Percentiles rank a stretch among this genome's conserved stretches.
Evolutionary conservation across 2,888 invertebrate species (phyloP).

Genomic region (Auanema sp.): DNA sequence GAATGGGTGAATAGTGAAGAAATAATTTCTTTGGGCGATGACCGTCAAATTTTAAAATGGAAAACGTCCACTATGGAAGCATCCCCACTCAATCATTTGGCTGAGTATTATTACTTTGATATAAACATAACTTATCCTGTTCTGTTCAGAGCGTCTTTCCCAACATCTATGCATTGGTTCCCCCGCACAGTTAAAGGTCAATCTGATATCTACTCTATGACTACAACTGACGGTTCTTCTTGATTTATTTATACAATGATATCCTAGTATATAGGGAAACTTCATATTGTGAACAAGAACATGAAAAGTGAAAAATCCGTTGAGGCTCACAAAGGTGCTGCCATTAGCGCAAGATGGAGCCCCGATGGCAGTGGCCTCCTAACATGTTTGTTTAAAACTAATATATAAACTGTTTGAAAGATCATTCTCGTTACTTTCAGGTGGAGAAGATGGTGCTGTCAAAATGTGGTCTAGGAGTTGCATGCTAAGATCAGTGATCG

Average conservation of each 20-base stretch:
- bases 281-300: constrained; percentile 83
- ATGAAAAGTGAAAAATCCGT: constrained; percentile 90
- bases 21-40: constrained; percentile 82
- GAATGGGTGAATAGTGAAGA: constrained; percentile 22
- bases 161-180: constrained; percentile 40
- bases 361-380: constrained; percentile 90
- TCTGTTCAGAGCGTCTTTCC: constrained; percentile 30
- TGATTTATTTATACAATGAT: constrained; percentile 8
- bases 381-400: constrained; percentile 72
- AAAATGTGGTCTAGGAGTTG: constrained; percentile 97
- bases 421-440: constrained; percentile 64
- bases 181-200: constrained; percentile 30
- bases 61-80: constrained; percentile 42
- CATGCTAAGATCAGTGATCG: constrained; percentile 81
- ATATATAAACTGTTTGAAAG: not conserved
- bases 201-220: constrained; percentile 39
- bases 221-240: constrained; percentile 39
- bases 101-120: not conserved
- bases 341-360: constrained; percentile 87
- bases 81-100: constrained; percentile 9
- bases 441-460: constrained; percentile 92
- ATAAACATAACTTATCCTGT: not conserved
- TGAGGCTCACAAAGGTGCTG: constrained; percentile 84
- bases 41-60: constrained; percentile 77
- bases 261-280: constrained; percentile 71